These are phyloP conservation scores for Lumbricus terrestris DNA, from an alignment of 2,888 invertebrate species.

Conservation along the genomic window DNA sequence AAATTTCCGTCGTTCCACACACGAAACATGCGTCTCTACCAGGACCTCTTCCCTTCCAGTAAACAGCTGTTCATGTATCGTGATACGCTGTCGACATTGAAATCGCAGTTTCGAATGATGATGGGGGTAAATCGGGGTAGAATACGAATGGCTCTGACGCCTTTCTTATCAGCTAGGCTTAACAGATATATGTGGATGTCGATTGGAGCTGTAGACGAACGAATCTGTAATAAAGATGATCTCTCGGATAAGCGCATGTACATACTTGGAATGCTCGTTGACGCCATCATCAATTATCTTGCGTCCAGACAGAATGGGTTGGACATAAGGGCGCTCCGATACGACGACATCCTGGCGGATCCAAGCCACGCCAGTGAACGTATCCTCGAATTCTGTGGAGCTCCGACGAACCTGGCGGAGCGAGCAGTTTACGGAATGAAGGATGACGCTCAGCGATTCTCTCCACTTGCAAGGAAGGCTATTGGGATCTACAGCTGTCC, in stretches of 20 bases:
- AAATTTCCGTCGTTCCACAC: conserved; percentile 24
- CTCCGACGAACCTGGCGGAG: neutral
- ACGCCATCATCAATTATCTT: neutral
- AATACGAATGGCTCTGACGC: neutral
- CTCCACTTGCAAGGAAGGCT: neutral
- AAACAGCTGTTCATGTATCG: conserved; percentile 32
- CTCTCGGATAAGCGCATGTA: neutral
- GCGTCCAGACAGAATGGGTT: neutral
- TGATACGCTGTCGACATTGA: neutral
- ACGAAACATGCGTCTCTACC: neutral
- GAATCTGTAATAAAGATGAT: neutral
- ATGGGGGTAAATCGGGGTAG: neutral
- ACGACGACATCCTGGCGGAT: conserved; percentile 14
- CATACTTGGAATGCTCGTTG: neutral
- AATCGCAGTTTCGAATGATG: neutral
- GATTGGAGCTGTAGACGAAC: neutral
- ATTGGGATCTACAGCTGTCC: neutral
- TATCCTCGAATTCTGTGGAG: neutral
- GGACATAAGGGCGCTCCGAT: neutral
- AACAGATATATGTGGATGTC: neutral
- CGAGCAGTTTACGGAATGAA: neutral
- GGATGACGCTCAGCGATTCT: conserved; percentile 5
- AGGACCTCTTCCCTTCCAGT: conserved; percentile 25
- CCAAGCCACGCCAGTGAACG: neutral
- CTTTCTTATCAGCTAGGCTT: neutral